Base-by-base conservation (phyloP, 1,140 invertebrate species). In the Antheraea pernyi region DNA sequence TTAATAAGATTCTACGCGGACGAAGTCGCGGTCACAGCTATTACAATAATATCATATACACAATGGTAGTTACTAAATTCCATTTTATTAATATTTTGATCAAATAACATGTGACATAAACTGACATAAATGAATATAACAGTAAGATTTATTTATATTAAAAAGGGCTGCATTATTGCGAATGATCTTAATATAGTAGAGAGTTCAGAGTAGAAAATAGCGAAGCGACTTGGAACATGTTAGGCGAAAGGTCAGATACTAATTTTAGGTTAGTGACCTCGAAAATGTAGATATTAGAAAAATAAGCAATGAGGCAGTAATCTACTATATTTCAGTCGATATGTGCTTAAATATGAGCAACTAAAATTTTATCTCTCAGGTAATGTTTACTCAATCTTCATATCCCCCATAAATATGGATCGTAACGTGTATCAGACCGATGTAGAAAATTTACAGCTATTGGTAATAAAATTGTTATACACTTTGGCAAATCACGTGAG, bases 351-450 rank as follows among this genome's bases (percentile, higher is more conserved):
- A 48, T n/a, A n/a, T 53, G 11, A 11, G 46, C 13, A 53, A 53
- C 4, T 53, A 53, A 16, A n/a, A 53, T 53, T 61, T 63, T 61
- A 61, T 61, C 6, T 61, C 19, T 10, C 30, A 37, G 19, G 61
- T 63, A 63, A 63, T 63, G 61, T 37, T 63, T 37, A 30, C 13
- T 63, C 61, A 63, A 63, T 63, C 30, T 63, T 63, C 30, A 63
- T 63, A 37, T 37, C 13, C 22, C 22, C 61, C 19, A 63, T 63
- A 63, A 63, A 63, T 53, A 37, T 36, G 11, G 16, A 37, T 36
- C 19, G 11, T 63, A 63, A 63, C 13, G 13, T 30, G 16, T 63
- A 37, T 36, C 30, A 63, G 11, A 9, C 22, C 13, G 46, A n/a
- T 36, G 19, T 30, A 13, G 30, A 36, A 11, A 36, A 63, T 36